phyloP scores from a whole-genome alignment of 2,113 vertebrate genomes.

The Gadus macrocephalus region DNA sequence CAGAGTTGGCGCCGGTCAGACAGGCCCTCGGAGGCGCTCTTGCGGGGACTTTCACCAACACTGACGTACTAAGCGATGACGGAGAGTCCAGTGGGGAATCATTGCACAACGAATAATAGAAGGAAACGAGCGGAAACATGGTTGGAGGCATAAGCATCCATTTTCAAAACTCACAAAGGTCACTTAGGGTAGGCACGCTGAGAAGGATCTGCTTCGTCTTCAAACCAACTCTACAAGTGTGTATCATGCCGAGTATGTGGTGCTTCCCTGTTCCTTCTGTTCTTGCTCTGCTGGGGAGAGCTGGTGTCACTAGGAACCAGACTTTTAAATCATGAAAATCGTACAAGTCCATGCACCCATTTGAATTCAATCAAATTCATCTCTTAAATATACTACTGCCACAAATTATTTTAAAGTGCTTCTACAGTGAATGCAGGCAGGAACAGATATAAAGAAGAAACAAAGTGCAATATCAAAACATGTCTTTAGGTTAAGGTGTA shows the following conservation, averaged over 20 bases:
- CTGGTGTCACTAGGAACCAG: constrained; percentile 10
- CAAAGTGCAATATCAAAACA: neutral
- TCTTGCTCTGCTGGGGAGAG: constrained; percentile 25
- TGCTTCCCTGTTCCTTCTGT: constrained; percentile 46
- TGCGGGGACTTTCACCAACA: constrained; percentile 85
- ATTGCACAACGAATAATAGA: constrained; percentile 75
- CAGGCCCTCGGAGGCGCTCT: constrained; percentile 76
- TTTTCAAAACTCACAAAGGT: neutral
- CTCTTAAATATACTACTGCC: constrained; percentile 19
- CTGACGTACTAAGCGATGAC: constrained; percentile 81
- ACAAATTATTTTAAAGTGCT: constrained; percentile 43
- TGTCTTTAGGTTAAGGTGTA: constrained; percentile 6
- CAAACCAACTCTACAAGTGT: constrained; percentile 46
- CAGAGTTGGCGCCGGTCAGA: constrained; percentile 87
- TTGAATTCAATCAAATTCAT: constrained; percentile 12
- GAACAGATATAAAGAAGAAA: neutral
- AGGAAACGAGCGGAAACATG: constrained; percentile 33
- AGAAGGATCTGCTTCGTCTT: constrained; percentile 39
- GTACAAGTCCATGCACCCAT: constrained; percentile 26
- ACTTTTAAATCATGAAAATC: constrained; percentile 14
- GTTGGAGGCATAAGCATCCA: constrained; percentile 48
- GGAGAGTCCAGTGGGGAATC: constrained; percentile 81
- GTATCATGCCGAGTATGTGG: constrained; percentile 40
- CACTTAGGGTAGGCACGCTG: constrained; percentile 37
- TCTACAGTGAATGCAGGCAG: constrained; percentile 33